These are phyloP conservation scores for Homarus americanus DNA, from an alignment of 1,140 invertebrate genomes.

Conservation along the genomic window DNA sequence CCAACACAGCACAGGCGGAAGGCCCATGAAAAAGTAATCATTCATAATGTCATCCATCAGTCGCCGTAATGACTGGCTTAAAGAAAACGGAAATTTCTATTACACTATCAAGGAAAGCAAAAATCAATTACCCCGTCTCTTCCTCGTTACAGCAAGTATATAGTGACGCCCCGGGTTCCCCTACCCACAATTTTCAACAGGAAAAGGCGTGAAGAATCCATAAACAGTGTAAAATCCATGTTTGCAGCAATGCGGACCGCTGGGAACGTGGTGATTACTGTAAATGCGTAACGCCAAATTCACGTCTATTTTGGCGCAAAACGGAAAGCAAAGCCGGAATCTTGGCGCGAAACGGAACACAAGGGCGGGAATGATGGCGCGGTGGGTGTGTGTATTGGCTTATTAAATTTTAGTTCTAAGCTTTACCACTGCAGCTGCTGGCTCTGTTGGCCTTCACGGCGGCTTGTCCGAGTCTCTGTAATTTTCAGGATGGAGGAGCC, in stretches of 20 bases:
- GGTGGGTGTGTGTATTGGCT: neutral
- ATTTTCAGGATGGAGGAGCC: neutral
- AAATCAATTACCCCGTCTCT: constrained; percentile 10
- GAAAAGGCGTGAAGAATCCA: constrained; percentile 10
- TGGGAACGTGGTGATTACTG: neutral
- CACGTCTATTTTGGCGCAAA: constrained; percentile 2
- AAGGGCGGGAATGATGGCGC: neutral
- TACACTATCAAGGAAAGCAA: neutral
- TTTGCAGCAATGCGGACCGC: neutral
- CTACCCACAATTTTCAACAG: constrained; percentile 12
- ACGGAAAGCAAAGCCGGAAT: neutral
- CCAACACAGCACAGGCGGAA: neutral
- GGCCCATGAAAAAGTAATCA: neutral
- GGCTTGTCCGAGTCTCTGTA: neutral
- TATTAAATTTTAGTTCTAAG: neutral
- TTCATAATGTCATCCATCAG: neutral
- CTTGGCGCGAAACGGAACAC: constrained; percentile 2
- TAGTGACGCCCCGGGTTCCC: neutral
- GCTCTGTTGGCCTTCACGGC: neutral
- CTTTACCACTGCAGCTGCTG: neutral
- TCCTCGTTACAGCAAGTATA: neutral
- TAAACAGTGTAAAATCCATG: constrained; percentile 12
- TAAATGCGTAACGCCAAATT: constrained; percentile 7
- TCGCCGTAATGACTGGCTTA: neutral
- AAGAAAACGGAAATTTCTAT: neutral